Conservation (phyloP, 1,140 invertebrate species). For the Drosophila subobscura region DNA sequence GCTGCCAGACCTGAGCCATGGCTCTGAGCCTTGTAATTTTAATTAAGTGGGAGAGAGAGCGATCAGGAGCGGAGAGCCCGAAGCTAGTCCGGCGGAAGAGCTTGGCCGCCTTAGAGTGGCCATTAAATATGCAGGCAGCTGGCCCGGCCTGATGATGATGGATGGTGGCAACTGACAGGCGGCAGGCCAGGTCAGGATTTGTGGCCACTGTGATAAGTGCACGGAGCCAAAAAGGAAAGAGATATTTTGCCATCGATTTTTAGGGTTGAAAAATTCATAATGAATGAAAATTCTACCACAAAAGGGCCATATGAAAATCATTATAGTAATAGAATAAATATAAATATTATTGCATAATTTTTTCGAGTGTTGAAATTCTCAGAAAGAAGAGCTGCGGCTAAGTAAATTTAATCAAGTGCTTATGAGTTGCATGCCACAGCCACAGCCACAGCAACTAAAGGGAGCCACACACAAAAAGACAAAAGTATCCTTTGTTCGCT, state of each 20-base stretch:
- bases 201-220: constrained; percentile 40
- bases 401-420: constrained; percentile 38
- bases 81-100: neutral
- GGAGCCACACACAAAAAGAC: constrained; percentile 2
- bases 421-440: neutral
- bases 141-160: constrained; percentile 49
- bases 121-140: constrained; percentile 50
- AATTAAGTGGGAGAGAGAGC: constrained; percentile 49
- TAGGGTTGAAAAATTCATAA: constrained; percentile 14
- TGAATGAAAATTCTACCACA: neutral
- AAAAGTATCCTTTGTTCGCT: constrained; percentile 35
- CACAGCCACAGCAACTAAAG: constrained; percentile 10
- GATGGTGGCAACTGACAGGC: constrained; percentile 48
- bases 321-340: neutral
- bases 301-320: neutral
- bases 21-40: constrained; percentile 44
- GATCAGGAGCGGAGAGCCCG: too few species aligned
- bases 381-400: too few species aligned
- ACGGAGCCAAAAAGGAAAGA: neutral
- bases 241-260: neutral
- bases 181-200: constrained; percentile 26
- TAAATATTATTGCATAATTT: neutral
- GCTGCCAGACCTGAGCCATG: constrained; percentile 16
- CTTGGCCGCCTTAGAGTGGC: constrained; percentile 16
- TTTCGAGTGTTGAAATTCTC: neutral